Conservation (phyloP, 2,888 invertebrate species). For the Drosophila peninsularis region DNA sequence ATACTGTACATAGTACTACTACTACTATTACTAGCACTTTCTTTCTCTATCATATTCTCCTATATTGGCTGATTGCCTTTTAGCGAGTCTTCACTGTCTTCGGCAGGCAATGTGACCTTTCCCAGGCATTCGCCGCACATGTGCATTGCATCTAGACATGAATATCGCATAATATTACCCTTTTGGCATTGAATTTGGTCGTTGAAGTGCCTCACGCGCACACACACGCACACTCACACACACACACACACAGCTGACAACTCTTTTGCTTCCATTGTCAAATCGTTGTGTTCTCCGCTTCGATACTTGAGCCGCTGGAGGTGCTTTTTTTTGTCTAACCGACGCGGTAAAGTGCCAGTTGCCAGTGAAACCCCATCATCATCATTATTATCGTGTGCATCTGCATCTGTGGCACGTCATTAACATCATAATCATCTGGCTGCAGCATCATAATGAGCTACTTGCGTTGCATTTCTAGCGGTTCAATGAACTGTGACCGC, state of each 20-base stretch:
- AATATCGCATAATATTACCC: constrained; percentile 1
- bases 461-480: constrained; percentile 57
- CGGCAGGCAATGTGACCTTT: background rate
- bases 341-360: constrained; percentile 34
- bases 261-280: constrained; percentile 5
- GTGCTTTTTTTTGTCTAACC: constrained; percentile 17
- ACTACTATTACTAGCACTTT: no score
- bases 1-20: no score
- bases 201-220: background rate
- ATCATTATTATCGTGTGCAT: constrained; percentile 23
- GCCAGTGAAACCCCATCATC: constrained; percentile 33
- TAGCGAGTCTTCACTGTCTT: constrained; percentile 1
- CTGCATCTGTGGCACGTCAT: constrained; percentile 23
- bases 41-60: no score
- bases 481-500: constrained; percentile 77
- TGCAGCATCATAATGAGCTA: constrained; percentile 37
- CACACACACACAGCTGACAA: no score
- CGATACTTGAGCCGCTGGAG: constrained; percentile 52
- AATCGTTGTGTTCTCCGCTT: constrained; percentile 20
- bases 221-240: no score
- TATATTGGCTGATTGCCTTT: background rate
- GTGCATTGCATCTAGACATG: background rate
- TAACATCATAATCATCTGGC: constrained; percentile 24
- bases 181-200: constrained; percentile 27
- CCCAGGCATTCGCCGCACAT: background rate